phyloP scores from a whole-genome alignment of 2,888 invertebrate genomes.

The Malacosoma neustria region DNA sequence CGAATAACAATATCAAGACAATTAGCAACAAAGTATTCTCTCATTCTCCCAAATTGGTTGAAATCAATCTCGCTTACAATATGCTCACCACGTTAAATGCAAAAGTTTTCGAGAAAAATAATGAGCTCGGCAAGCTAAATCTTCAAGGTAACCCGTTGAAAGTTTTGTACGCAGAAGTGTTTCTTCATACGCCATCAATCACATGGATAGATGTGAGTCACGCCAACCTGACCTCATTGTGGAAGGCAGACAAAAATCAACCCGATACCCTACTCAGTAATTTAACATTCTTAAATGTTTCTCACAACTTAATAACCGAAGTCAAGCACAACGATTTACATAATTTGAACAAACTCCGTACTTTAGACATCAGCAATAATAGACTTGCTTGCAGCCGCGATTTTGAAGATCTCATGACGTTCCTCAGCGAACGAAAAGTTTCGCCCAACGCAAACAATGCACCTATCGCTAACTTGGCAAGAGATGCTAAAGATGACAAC shows the following conservation, averaged over 20 bases:
- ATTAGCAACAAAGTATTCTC: conserved; percentile 73
- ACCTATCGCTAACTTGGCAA: conserved; percentile 53
- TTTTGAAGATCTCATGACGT: conserved; percentile 79
- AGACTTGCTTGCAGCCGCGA: conserved; percentile 80
- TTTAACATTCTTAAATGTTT: conserved; percentile 73
- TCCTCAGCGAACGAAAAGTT: conserved; percentile 75
- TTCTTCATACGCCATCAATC: conserved; percentile 76
- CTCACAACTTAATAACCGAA: conserved; percentile 74
- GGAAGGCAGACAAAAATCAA: conserved; percentile 72
- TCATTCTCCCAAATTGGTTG: conserved; percentile 73
- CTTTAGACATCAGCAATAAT: conserved; percentile 78
- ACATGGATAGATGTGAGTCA: conserved; percentile 81
- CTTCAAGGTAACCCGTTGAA: conserved; percentile 83
- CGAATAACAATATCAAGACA: conserved; percentile 78
- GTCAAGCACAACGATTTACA: conserved; percentile 76
- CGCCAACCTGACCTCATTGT: conserved; percentile 78
- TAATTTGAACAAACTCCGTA: conserved; percentile 71
- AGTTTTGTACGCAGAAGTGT: conserved; percentile 79
- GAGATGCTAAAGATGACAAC: conserved; percentile 45
- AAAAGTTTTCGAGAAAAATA: conserved; percentile 79
- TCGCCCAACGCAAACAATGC: conserved; percentile 60
- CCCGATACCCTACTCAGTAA: conserved; percentile 65
- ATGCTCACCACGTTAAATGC: conserved; percentile 75
- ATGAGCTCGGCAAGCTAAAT: conserved; percentile 77
- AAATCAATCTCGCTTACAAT: conserved; percentile 84